These are phyloP conservation scores for Rutilus rutilus DNA, from an alignment of 2,113 vertebrate species.

Conservation along the genomic window DNA sequence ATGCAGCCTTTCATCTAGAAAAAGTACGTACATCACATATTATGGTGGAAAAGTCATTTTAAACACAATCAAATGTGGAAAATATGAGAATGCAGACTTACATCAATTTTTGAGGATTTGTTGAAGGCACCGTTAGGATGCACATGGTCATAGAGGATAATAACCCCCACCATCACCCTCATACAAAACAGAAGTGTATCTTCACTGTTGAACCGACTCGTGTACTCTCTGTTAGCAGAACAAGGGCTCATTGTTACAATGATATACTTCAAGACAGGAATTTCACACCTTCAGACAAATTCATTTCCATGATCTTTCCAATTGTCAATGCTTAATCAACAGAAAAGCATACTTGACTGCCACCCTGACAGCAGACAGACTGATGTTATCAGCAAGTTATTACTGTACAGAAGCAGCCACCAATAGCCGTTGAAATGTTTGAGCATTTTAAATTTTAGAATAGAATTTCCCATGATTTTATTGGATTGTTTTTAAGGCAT, in stretches of 20 bases:
- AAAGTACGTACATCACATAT: neutral
- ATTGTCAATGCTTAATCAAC: neutral
- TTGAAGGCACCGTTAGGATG: conserved; percentile 98
- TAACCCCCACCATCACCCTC: conserved; percentile 98
- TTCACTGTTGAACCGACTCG: conserved; percentile 93
- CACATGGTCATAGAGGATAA: conserved; percentile 97
- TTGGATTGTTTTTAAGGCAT: neutral
- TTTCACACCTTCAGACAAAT: neutral
- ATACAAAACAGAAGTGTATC: conserved; percentile 97
- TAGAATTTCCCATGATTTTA: neutral
- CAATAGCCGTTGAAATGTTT: neutral
- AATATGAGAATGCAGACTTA: conserved; percentile 70
- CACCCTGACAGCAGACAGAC: neutral
- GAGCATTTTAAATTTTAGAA: conserved; percentile 1
- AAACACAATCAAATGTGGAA: neutral
- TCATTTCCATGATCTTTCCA: no score
- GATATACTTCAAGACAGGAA: neutral
- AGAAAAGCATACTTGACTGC: neutral
- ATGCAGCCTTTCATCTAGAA: conserved; percentile 99
- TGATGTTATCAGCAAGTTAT: conserved; percentile 2
- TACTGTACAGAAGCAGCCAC: neutral
- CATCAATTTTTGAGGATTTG: conserved; percentile 97
- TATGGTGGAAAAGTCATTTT: neutral
- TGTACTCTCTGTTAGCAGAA: conserved; percentile 85
- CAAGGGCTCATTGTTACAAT: neutral